Evolutionary conservation across 1,140 invertebrate genomes (phyloP), one percentile per base, ranked within the genome.

Genomic region (Drosophila pseudoananassae): DNA sequence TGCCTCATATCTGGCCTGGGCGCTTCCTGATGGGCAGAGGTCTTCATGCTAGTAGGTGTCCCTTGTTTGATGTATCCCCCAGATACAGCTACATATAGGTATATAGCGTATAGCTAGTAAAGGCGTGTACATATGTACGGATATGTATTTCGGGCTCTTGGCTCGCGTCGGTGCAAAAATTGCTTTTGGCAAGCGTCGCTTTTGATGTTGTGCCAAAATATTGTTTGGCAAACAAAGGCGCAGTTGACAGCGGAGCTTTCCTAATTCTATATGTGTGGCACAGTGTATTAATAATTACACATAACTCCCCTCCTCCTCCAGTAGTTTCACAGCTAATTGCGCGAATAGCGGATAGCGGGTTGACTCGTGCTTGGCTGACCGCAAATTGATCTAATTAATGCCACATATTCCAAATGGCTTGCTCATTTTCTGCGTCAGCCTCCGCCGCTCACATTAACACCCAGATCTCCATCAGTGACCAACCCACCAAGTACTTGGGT

Each of bases 131-230:
- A 63, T 54, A 43, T 45, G 47, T 33, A 66, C 53, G 36, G 45
- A 60, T 72, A 17, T 55, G 53, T 73, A 74, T 47, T 63, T 63
- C 52, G 50, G 12, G 54, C 49, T 54, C 40, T 84, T 76, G 66
- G 72, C 77, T 73, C 61, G 78, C 76, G 77, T 70, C 69, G 80
- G 15, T 33, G 66, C 66, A 85, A 51, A 69, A 88, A 87, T 87
- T 83, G 83, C 40, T 88, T 83, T 88, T 87, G 82, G 82, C 83
- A 87, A 82, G 78, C 75, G 74, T 68, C 63, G 77, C 78, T 78
- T 83, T 87, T 87, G 82, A 85, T 36, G 75, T 76, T 31, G 43
- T 87, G 83, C 83, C 83, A 87, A 87, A 88, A 88, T 88, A 87
- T 88, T 87, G 78, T 87, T 87, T 78, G 63, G 71, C 83, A 88